Conservation (phyloP, 2,113 vertebrate genomes). For the Australoheros scitulus region DNA sequence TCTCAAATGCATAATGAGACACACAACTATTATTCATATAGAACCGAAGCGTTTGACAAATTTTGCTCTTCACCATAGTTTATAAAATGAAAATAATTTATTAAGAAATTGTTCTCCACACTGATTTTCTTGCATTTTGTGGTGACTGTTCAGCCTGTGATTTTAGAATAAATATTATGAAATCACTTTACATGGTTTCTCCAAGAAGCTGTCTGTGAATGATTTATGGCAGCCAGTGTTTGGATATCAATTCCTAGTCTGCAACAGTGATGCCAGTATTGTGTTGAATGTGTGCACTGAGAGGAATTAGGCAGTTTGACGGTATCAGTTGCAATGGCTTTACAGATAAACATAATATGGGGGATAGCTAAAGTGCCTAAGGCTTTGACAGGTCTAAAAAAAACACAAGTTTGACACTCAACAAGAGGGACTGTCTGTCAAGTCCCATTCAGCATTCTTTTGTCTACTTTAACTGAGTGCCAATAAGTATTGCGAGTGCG, state of each 20-base stretch:
- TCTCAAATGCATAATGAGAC: neutral
- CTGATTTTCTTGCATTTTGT: conserved; percentile 11
- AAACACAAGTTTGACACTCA: neutral
- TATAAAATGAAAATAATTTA: conserved; percentile 10
- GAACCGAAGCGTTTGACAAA: neutral
- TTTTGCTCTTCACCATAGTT: neutral
- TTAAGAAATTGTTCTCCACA: conserved; percentile 17
- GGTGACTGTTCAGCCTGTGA: neutral
- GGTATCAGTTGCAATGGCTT: conserved; percentile 15
- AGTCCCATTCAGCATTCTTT: neutral
- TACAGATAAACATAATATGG: conserved; percentile 16
- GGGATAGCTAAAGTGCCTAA: neutral
- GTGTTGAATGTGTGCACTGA: conserved; percentile 18
- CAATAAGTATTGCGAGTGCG: neutral
- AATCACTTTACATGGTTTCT: conserved; percentile 21
- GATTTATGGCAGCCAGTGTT: conserved; percentile 37
- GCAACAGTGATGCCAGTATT: conserved; percentile 31
- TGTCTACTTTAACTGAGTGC: neutral
- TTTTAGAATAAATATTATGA: conserved; percentile 39
- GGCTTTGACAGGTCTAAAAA: neutral
- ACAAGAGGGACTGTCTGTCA: neutral
- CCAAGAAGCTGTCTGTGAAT: conserved; percentile 33
- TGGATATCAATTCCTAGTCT: conserved; percentile 24
- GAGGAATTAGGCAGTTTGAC: conserved; percentile 30
- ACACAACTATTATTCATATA: neutral